Percentiles rank a stretch among this genome's conserved stretches.
These are phyloP conservation scores for Ichneumoninae sp. DNA, from an alignment of 2,888 invertebrate genomes.

Conservation along the genomic window DNA sequence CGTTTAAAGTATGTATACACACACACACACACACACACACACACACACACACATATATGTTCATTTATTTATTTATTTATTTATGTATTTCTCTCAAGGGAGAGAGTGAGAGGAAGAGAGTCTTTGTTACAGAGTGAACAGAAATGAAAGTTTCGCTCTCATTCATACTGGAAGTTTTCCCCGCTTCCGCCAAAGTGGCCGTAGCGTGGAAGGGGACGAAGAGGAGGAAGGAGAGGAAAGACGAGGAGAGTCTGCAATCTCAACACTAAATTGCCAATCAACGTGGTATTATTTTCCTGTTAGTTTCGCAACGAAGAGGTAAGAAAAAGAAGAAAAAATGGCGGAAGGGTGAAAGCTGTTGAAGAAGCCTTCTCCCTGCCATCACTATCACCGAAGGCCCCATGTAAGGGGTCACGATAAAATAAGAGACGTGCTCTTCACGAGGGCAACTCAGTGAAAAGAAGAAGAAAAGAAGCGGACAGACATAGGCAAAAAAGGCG, in stretches of 20 bases:
- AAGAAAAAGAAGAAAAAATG: slow-evolving; percentile 57
- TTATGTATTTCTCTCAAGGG: not conserved
- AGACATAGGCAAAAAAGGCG: slow-evolving; percentile 24
- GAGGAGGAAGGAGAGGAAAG: slow-evolving; percentile 33
- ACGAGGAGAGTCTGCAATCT: slow-evolving; percentile 78
- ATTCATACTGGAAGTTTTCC: slow-evolving; percentile 67
- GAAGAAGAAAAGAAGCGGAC: not conserved
- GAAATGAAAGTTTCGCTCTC: slow-evolving; percentile 52
- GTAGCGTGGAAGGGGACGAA: slow-evolving; percentile 15
- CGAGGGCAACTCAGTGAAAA: slow-evolving; percentile 40
- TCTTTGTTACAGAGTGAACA: slow-evolving; percentile 20
- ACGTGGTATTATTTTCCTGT: slow-evolving; percentile 82
- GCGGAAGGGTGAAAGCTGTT: slow-evolving; percentile 67
- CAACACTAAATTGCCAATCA: slow-evolving; percentile 83
- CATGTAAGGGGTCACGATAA: slow-evolving; percentile 28
- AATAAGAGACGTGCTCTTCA: slow-evolving; percentile 41
- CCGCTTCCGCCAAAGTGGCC: slow-evolving; percentile 58
- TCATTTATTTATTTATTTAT: no score
- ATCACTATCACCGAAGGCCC: slow-evolving; percentile 20
- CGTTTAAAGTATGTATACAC: not conserved
- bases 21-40: no score
- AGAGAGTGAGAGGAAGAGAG: slow-evolving; percentile 1
- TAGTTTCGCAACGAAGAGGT: slow-evolving; percentile 74
- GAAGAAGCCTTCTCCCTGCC: slow-evolving; percentile 26
- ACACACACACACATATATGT: no score